These are phyloP conservation scores for Elmis aenea DNA, from an alignment of 2,888 invertebrate genomes.

Conservation along the genomic window DNA sequence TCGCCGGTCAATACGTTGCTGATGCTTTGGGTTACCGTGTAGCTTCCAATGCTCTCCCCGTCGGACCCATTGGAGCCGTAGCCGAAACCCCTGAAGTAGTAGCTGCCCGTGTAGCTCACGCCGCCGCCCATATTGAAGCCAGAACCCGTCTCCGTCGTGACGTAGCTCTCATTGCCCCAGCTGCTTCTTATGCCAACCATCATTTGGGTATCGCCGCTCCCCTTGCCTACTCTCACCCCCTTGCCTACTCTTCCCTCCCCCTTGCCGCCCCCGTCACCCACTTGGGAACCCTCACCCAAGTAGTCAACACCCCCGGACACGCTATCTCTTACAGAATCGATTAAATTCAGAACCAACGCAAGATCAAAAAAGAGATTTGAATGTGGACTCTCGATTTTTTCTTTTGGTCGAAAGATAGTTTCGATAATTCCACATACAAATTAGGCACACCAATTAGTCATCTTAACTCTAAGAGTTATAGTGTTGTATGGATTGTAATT, in stretches of 20 bases:
- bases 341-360: slow-evolving; percentile 5
- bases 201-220: slow-evolving; percentile 20
- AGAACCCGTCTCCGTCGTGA: slow-evolving; percentile 24
- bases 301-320: slow-evolving; percentile 45
- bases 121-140: slow-evolving; percentile 39
- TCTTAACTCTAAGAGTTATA: slow-evolving; percentile 16
- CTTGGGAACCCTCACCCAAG: slow-evolving; percentile 29
- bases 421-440: slow-evolving; percentile 15
- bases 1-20: slow-evolving; percentile 46
- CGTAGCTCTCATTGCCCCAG: slow-evolving; percentile 23
- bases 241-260: slow-evolving; percentile 6
- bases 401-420: slow-evolving; percentile 23
- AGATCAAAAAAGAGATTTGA: slow-evolving; percentile 11
- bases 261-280: slow-evolving; percentile 6
- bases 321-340: slow-evolving; percentile 44
- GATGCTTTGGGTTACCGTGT: slow-evolving; percentile 46
- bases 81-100: slow-evolving; percentile 40
- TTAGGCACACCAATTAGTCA: slow-evolving; percentile 15
- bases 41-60: slow-evolving; percentile 45
- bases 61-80: slow-evolving; percentile 38
- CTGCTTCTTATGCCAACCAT: slow-evolving; percentile 14
- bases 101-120: slow-evolving; percentile 46
- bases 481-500: slow-evolving; percentile 6
- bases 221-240: slow-evolving; percentile 18
- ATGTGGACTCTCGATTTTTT: slow-evolving; percentile 15